Evolutionary conservation across 2,113 vertebrate genomes (phyloP).

Genomic region (Neopipo cinnamomea): DNA sequence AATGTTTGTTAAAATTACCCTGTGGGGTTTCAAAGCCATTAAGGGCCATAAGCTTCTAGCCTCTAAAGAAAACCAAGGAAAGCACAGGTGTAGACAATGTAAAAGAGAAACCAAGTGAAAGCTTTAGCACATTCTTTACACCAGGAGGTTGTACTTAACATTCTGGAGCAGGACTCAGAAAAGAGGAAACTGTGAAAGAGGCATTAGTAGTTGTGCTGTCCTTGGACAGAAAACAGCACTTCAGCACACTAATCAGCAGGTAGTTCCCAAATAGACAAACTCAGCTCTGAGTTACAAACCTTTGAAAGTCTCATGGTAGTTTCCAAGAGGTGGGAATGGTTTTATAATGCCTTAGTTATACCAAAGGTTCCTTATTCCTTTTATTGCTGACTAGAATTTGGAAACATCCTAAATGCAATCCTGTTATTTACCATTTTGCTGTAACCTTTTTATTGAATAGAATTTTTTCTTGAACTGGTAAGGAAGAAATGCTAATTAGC

Average conservation of each 20-base stretch:
- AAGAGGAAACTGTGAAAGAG: background rate
- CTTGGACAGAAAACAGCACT: background rate
- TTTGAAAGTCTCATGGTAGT: background rate
- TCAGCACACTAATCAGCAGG: background rate
- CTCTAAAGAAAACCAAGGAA: background rate
- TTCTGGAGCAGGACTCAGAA: background rate
- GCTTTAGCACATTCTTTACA: background rate
- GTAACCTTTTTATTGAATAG: background rate
- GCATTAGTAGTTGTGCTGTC: background rate
- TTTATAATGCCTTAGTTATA: background rate
- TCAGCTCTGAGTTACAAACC: background rate
- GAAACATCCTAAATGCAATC: background rate
- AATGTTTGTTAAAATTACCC: background rate
- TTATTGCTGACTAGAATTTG: background rate
- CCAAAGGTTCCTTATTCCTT: background rate
- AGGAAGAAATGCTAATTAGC: slow-evolving; percentile 31
- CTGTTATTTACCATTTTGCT: slow-evolving; percentile 1
- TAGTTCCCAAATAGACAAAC: background rate
- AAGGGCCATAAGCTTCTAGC: background rate
- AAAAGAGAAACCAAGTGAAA: background rate
- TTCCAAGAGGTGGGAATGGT: background rate
- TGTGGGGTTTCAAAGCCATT: background rate
- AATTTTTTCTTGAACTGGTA: background rate
- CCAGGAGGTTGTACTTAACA: background rate
- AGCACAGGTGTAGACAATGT: background rate